A percentile compares a stretch with the other conserved stretches of the same genome.
phyloP scores from a whole-genome alignment of 2,888 invertebrate species.

The Drosophila colorata region DNA sequence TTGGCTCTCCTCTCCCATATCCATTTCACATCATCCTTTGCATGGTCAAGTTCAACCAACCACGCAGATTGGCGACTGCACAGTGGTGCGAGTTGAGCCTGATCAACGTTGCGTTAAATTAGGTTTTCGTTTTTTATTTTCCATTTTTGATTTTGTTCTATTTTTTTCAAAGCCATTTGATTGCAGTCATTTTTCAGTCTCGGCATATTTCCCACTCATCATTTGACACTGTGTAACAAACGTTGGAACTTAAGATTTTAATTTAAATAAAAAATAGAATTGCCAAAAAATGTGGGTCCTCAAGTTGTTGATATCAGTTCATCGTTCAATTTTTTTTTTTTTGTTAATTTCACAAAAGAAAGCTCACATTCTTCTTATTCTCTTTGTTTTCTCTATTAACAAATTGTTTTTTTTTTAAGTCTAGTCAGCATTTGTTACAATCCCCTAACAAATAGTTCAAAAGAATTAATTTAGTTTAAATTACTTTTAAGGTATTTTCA shows the following conservation, averaged over 20 bases:
- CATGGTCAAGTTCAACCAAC: constrained; percentile 70
- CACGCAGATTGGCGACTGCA: constrained; percentile 28
- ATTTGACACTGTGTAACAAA: constrained; percentile 38
- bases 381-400: background rate
- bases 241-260: background rate
- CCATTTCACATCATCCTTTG: constrained; percentile 19
- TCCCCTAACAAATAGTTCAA: too few relatives aligned
- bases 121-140: constrained; percentile 64
- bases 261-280: too few relatives aligned
- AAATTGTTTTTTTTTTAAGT: too few relatives aligned
- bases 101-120: constrained; percentile 85
- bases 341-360: too few relatives aligned
- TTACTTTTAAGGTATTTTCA: too few relatives aligned
- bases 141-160: constrained; percentile 5
- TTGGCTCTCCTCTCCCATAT: background rate
- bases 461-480: too few relatives aligned
- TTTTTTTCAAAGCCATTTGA: constrained; percentile 19
- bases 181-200: constrained; percentile 65
- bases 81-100: constrained; percentile 36
- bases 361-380: too few relatives aligned
- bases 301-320: too few relatives aligned
- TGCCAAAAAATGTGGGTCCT: too few relatives aligned
- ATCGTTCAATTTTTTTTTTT: too few relatives aligned
- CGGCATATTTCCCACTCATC: constrained; percentile 40
- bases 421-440: too few relatives aligned